Evolutionary conservation across 2,888 invertebrate species (phyloP), one percentile per base, ranked within the genome.

Genomic region (Limnephilus auricula): DNA sequence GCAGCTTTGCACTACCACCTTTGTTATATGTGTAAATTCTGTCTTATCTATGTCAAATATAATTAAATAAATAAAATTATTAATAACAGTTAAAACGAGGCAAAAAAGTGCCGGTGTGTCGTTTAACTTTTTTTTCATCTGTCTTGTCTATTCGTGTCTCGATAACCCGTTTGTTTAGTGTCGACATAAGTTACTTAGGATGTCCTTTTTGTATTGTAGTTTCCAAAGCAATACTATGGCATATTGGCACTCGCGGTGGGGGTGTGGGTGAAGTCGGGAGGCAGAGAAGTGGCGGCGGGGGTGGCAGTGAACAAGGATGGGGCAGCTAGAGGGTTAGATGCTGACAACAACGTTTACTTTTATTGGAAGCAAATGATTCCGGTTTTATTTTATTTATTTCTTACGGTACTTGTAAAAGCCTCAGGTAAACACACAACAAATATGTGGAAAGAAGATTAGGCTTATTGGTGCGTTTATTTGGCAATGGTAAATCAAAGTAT

Each of bases 281-380:
- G n/a, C 25, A 32, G 37, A 40, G 18, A 84, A 25, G 50, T 30
- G 0, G 37, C n/a, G 30, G 37, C 9, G 79, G 34, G 34, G 13
- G n/a, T n/a, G 78, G 34, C 6, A 34, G 79, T 2, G 25, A 78
- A 31, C 37, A 79, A 37, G 37, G 78, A 31, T 31, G 89, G 79
- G 79, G 80, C 25, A 18, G 80, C 6, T 25, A 37, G 79, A 79
- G 80, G 50, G n/a, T 31, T 13, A 32, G 78, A 85, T 82, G 89
- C 89, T 89, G 89, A 89, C 89, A 89, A 89, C 89, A 89, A 89
- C 89, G 82, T 89, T 89, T 82, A 89, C 80, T 82, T 89, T 82
- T 89, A 89, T 89, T 89, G 89, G 89, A 89, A 89, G 89, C 89
- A 89, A 89, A 89, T 89, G 89, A 89, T 79, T 79, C 32, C 45